Evolutionary conservation across 92 coral and sea anemone species (phyloP).

Genomic region (Epizoanthus ramosus): DNA sequence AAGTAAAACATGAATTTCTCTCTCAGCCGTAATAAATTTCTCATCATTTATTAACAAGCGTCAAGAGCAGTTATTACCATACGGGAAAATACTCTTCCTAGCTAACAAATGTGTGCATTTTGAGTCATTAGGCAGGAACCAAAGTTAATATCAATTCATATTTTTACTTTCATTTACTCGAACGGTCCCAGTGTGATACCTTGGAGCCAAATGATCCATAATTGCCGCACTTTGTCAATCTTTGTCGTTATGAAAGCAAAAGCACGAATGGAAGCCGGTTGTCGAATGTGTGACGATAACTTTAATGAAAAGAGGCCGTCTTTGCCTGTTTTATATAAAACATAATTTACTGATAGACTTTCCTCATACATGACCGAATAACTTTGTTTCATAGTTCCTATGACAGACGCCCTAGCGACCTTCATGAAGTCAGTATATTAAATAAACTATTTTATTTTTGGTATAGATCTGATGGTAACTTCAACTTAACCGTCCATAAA

Average conservation of each 20-base stretch:
- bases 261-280: too few relatives aligned
- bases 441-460: too few relatives aligned
- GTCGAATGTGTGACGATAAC: too few relatives aligned
- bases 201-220: neutral
- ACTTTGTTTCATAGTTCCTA: too few relatives aligned
- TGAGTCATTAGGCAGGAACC: slow-evolving; percentile 20
- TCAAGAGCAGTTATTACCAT: slow-evolving; percentile 55
- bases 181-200: slow-evolving; percentile 22
- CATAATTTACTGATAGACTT: too few relatives aligned
- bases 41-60: slow-evolving; percentile 72
- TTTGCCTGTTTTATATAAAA: too few relatives aligned
- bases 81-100: slow-evolving; percentile 29
- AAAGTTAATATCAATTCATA: neutral
- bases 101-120: slow-evolving; percentile 27
- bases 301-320: too few relatives aligned
- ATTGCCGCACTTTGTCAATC: neutral
- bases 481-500: too few relatives aligned
- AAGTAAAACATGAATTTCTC: neutral
- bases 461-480: too few relatives aligned
- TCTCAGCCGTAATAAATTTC: neutral
- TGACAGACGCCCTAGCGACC: too few relatives aligned
- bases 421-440: too few relatives aligned
- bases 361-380: too few relatives aligned
- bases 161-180: slow-evolving; percentile 2
- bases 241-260: neutral